A percentile compares a stretch with the other conserved stretches of the same genome.
These are phyloP conservation scores for Tiliacea aurago DNA, from an alignment of 2,888 invertebrate species.

Conservation along the genomic window DNA sequence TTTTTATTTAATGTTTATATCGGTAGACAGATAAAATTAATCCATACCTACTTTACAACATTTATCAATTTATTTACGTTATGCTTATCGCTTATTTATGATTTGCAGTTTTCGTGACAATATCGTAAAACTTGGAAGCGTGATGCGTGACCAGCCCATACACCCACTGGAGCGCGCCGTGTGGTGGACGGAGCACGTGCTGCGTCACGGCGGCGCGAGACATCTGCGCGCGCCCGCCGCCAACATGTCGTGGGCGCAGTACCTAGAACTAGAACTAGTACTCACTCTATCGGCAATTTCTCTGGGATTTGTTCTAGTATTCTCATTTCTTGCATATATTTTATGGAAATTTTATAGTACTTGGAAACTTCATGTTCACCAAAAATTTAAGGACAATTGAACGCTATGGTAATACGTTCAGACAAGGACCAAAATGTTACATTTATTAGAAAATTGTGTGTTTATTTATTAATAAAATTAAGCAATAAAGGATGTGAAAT, in stretches of 20 bases:
- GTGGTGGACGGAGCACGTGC: conserved; percentile 51
- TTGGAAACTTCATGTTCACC: neutral
- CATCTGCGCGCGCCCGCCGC: conserved; percentile 44
- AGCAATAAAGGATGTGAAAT: neutral
- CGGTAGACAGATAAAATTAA: neutral
- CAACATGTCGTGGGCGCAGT: conserved; percentile 47
- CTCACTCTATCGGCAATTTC: conserved; percentile 5
- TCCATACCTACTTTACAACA: no score
- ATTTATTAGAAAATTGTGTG: neutral
- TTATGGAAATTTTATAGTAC: conserved; percentile 19
- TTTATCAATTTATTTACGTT: neutral
- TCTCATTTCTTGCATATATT: conserved; percentile 5
- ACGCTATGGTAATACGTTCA: no score
- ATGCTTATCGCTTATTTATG: neutral
- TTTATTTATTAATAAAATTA: neutral
- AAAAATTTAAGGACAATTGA: conserved; percentile 18
- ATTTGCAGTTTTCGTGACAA: conserved; percentile 37
- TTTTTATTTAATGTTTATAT: no score
- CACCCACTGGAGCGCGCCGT: conserved; percentile 37
- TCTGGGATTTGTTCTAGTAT: neutral
- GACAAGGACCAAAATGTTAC: neutral
- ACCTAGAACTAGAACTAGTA: conserved; percentile 38
- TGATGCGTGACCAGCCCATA: conserved; percentile 38
- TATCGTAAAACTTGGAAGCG: conserved; percentile 15
- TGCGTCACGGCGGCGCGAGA: conserved; percentile 44